Conservation (phyloP, 2,888 invertebrate species). For the Hofmannophila pseudospretella region DNA sequence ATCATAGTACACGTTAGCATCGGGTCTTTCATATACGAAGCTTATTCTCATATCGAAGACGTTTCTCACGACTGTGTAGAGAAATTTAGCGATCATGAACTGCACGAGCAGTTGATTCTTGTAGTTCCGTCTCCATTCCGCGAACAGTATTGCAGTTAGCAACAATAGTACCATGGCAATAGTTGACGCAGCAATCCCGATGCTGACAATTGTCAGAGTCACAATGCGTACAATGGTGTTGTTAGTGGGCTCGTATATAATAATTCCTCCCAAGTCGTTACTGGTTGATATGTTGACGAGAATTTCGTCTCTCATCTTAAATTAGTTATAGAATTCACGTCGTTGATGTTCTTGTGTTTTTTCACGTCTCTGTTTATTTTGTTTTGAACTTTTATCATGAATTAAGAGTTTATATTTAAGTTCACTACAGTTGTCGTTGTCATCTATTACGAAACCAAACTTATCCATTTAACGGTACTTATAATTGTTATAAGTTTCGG, state of each 20-base stretch:
- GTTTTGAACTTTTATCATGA: too few species aligned
- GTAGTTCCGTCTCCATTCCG: slow-evolving; percentile 53
- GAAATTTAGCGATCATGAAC: slow-evolving; percentile 52
- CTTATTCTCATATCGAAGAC: slow-evolving; percentile 29
- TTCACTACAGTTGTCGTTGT: too few species aligned
- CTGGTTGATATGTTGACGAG: too few species aligned
- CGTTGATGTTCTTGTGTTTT: too few species aligned
- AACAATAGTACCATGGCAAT: slow-evolving; percentile 42
- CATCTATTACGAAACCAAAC: too few species aligned
- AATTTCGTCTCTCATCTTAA: too few species aligned
- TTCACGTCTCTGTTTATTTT: too few species aligned
- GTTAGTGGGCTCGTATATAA: slow-evolving; percentile 15
- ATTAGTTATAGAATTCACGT: too few species aligned
- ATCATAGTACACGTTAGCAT: slow-evolving; percentile 24
- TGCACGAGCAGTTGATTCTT: slow-evolving; percentile 63
- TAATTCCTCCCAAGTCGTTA: neutral
- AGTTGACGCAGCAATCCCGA: slow-evolving; percentile 44
- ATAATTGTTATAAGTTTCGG: too few species aligned
- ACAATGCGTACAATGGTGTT: slow-evolving; percentile 22
- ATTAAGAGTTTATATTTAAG: too few species aligned
- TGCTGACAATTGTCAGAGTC: slow-evolving; percentile 34
- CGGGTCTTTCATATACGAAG: slow-evolving; percentile 8
- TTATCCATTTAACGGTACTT: too few species aligned
- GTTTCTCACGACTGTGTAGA: slow-evolving; percentile 44
- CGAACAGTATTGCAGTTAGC: slow-evolving; percentile 45